phyloP scores from a whole-genome alignment of 2,113 vertebrate genomes.

The Mustela lutreola region DNA sequence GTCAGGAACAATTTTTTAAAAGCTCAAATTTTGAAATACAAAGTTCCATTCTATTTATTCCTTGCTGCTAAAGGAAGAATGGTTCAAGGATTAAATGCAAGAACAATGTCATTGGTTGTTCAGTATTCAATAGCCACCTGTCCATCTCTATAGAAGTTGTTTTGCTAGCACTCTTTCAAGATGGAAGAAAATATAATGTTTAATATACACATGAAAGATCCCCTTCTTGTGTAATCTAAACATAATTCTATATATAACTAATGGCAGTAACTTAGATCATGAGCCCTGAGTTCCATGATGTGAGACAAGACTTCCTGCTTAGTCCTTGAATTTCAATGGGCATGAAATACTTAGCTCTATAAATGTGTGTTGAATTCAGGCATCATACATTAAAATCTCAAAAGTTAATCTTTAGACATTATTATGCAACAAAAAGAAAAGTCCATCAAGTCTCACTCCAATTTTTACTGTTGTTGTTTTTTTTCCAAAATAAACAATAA shows the following conservation, averaged over 20 bases:
- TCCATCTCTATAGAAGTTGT: neutral
- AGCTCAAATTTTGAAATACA: neutral
- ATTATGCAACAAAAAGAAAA: neutral
- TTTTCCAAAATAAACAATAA: neutral
- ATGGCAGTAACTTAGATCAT: neutral
- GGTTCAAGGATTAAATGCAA: neutral
- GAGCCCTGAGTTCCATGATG: neutral
- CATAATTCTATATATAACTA: neutral
- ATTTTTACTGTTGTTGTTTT: neutral
- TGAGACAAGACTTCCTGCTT: neutral
- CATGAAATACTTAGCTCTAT: neutral
- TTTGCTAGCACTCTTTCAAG: neutral
- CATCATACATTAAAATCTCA: neutral
- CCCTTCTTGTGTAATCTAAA: neutral
- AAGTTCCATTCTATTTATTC: neutral
- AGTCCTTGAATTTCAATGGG: neutral
- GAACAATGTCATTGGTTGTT: neutral
- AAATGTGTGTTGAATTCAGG: neutral
- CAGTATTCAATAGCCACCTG: neutral
- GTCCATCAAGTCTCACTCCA: neutral
- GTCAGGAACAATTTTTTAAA: neutral
- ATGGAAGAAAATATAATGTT: neutral
- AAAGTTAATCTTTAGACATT: neutral
- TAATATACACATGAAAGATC: neutral
- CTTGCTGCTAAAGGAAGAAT: neutral